Conservation (phyloP, 35 echinoderm and acorn worm genomes). For the Amphiura filiformis region DNA sequence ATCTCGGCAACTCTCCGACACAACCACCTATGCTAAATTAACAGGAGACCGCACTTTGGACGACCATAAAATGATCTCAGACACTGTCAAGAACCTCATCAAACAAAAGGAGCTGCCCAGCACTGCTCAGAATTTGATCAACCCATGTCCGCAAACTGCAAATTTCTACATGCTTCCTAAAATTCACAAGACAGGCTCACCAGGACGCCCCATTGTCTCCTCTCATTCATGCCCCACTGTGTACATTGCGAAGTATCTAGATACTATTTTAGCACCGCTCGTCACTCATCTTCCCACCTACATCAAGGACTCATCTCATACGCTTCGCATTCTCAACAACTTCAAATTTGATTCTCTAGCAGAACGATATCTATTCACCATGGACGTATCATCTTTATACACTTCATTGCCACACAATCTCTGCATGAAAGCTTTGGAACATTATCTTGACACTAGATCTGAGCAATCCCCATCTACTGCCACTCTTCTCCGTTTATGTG, state of each 20-base stretch:
- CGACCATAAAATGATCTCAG: neutral
- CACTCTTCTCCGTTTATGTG: neutral
- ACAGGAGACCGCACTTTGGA: slow-evolving; percentile 12
- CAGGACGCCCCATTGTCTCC: slow-evolving; percentile 53
- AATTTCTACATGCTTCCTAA: slow-evolving; percentile 57
- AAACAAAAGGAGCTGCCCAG: neutral
- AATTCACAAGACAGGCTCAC: slow-evolving; percentile 29
- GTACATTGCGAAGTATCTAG: slow-evolving; percentile 5
- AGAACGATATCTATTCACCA: slow-evolving; percentile 18
- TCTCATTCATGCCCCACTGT: slow-evolving; percentile 28
- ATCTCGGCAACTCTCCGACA: slow-evolving; percentile 5
- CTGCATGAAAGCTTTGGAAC: slow-evolving; percentile 8
- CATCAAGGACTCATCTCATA: slow-evolving; percentile 27
- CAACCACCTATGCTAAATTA: neutral
- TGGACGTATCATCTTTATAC: slow-evolving; percentile 42
- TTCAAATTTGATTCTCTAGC: neutral
- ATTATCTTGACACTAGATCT: neutral
- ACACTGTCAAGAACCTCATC: slow-evolving; percentile 31
- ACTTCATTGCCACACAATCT: slow-evolving; percentile 17
- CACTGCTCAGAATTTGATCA: slow-evolving; percentile 1
- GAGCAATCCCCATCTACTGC: neutral
- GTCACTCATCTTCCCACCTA: slow-evolving; percentile 31
- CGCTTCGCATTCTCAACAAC: slow-evolving; percentile 6
- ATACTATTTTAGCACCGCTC: slow-evolving; percentile 27
- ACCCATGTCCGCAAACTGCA: neutral